Percentiles rank a stretch among this genome's conserved stretches.
phyloP scores from a whole-genome alignment of 2,888 invertebrate species.

The Xestia sexstrigata region DNA sequence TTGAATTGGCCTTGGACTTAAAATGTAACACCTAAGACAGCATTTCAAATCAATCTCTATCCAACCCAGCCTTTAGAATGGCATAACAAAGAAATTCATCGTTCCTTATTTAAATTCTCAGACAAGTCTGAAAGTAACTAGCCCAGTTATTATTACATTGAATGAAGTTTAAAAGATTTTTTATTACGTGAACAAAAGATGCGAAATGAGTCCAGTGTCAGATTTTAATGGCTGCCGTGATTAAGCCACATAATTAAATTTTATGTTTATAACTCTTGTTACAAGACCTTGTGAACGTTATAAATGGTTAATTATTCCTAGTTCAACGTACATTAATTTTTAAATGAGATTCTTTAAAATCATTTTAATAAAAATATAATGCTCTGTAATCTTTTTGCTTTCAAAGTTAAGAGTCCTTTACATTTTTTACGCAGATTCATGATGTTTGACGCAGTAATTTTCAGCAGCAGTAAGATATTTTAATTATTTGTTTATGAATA shows the following conservation, averaged over 20 bases:
- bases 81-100: slow-evolving; percentile 15
- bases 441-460: no score
- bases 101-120: background rate
- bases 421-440: no score
- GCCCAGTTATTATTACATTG: background rate
- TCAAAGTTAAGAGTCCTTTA: background rate
- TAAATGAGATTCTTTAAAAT: background rate
- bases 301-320: slow-evolving; percentile 20
- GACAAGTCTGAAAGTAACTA: slow-evolving; percentile 24
- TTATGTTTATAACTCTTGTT: slow-evolving; percentile 29
- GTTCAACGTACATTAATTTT: slow-evolving; percentile 4
- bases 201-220: slow-evolving; percentile 23
- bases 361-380: background rate
- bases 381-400: background rate
- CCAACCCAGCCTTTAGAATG: background rate
- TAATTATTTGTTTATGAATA: no score
- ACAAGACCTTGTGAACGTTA: slow-evolving; percentile 10
- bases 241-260: slow-evolving; percentile 42
- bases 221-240: slow-evolving; percentile 33
- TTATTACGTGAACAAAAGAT: background rate
- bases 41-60: slow-evolving; percentile 28
- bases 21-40: slow-evolving; percentile 11
- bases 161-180: background rate
- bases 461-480: no score
- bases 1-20: background rate